phyloP scores from a whole-genome alignment of 2,888 invertebrate species.

The Seira musarum region DNA sequence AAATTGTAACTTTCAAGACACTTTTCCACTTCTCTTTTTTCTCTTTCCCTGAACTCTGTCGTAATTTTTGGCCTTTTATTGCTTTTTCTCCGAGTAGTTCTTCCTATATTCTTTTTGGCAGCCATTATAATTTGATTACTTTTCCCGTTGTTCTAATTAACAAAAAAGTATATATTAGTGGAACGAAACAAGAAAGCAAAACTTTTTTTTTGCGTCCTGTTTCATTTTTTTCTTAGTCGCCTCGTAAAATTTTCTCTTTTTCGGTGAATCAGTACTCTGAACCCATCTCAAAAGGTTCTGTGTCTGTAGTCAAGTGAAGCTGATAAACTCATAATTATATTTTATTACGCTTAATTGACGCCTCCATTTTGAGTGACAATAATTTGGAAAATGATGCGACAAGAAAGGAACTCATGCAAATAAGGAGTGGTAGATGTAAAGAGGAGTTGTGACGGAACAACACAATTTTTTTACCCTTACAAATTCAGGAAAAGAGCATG shows the following conservation, averaged over 20 bases:
- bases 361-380: constrained; percentile 57
- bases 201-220: constrained; percentile 15
- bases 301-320: no score
- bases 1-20: constrained; percentile 57
- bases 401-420: constrained; percentile 18
- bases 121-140: constrained; percentile 65
- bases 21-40: no score
- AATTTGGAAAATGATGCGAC: constrained; percentile 43
- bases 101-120: constrained; percentile 35
- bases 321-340: constrained; percentile 58
- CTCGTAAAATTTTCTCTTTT: no score
- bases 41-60: constrained; percentile 47
- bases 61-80: constrained; percentile 11
- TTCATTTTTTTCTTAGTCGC: constrained; percentile 14
- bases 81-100: background rate
- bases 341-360: constrained; percentile 55
- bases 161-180: constrained; percentile 56
- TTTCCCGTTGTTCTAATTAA: constrained; percentile 65
- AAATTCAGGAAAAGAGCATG: no score
- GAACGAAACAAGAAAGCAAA: no score
- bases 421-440: no score
- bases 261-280: no score
- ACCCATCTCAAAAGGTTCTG: no score
- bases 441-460: no score
- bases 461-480: no score